A percentile compares a stretch with the other conserved stretches of the same genome.
Evolutionary conservation across 2,797 vertebrate species (phyloP).

Genomic region (Prionace glauca): DNA sequence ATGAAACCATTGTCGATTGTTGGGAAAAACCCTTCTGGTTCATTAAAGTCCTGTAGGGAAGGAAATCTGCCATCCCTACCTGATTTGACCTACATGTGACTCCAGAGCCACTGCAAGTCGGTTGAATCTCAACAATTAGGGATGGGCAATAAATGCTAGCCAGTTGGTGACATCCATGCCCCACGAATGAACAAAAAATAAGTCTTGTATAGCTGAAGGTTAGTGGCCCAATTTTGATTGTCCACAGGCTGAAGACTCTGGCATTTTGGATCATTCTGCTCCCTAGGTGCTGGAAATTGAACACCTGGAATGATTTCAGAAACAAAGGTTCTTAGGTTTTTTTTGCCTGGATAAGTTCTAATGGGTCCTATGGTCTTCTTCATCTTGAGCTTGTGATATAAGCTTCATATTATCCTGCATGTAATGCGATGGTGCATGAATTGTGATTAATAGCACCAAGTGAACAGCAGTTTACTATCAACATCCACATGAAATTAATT

Average conservation of each 20-base stretch:
- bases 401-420: background rate
- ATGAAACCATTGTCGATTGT: no score
- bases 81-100: no score
- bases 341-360: background rate
- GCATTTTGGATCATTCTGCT: background rate
- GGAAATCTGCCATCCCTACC: no score
- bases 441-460: background rate
- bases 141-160: no score
- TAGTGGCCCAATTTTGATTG: background rate
- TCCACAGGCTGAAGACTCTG: background rate
- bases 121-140: no score
- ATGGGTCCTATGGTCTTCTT: background rate
- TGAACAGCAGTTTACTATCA: constrained; percentile 4
- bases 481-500: constrained; percentile 25
- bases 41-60: no score
- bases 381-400: background rate
- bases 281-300: background rate
- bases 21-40: no score
- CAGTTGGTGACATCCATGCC: no score
- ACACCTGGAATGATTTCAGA: background rate
- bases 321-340: background rate
- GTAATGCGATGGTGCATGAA: background rate
- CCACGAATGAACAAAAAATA: no score
- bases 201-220: background rate
- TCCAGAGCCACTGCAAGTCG: no score